Evolutionary conservation across 2,113 vertebrate genomes (phyloP), one percentile per base, ranked within the genome.

Genomic region (Perca flavescens): DNA sequence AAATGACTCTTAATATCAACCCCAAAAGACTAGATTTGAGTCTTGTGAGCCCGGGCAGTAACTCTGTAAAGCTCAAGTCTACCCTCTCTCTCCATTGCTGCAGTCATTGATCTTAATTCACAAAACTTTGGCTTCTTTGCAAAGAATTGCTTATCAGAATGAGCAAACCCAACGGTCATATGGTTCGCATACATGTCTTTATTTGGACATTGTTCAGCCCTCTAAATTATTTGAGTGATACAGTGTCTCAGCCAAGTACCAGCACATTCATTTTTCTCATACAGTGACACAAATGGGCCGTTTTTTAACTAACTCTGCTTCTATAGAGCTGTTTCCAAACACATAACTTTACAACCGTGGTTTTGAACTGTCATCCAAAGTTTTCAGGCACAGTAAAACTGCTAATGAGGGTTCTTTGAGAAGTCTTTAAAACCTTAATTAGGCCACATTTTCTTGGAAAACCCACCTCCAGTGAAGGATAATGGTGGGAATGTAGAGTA

Each of bases 351-450:
- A 70, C 49, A 75, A 64, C 19, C 40, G 19, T 46, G 58, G 31
- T 78, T 77, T 12, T 87, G 72, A 87, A 88, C 57, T 74, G 79
- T 75, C 14, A 73, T 82, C 77, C 77, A 82, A 64, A 6, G n/a
- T 77, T 84, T 85, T 85, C 10, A 80, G 60, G 36, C 40, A 22
- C 64, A 79, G 57, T 88, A 87, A 80, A 90, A 88, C 67, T 54
- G n/a, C 56, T 84, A 82, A 88, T 86, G 74, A 92, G 40, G 72
- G 47, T 57, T 80, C 63, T 69, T 40, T 63, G 49, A 70, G 54
- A 56, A 54, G 25, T 36, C 12, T 57, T 71, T 52, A 74, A 61
- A 13, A 74, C 22, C 16, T n/a, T 84, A 77, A 86, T 80, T 83
- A 75, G n/a, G 53, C 74, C 31, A 17, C 16, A 57, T 36, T 72